Evolutionary conservation across 1,140 invertebrate genomes (phyloP).

Genomic region (Drosophila ficusphila): DNA sequence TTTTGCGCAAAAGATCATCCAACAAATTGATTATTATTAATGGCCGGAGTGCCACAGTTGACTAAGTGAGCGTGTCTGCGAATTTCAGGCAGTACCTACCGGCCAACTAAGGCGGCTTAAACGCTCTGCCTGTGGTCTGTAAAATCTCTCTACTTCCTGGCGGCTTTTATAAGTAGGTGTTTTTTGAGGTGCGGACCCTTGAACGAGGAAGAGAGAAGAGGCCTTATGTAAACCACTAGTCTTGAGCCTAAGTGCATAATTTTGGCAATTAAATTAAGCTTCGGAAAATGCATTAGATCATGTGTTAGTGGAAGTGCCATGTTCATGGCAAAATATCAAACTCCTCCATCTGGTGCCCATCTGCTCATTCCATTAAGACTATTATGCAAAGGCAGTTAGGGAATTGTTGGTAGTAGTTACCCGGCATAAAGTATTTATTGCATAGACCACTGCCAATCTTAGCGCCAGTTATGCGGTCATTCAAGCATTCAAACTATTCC

Average conservation of each 20-base stretch:
- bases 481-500: conserved; percentile 38
- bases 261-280: conserved; percentile 13
- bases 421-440: conserved; percentile 17
- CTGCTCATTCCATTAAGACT: not conserved
- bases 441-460: conserved; percentile 20
- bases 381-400: not conserved
- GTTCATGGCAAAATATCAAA: no score
- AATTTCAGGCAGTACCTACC: not conserved
- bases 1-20: conserved; percentile 46
- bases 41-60: conserved; percentile 35
- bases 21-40: conserved; percentile 58
- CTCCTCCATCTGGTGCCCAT: not conserved
- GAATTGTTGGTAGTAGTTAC: conserved; percentile 15
- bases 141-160: conserved; percentile 61
- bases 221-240: conserved; percentile 46
- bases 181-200: conserved; percentile 11
- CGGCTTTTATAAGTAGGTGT: conserved; percentile 1
- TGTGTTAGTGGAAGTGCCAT: not conserved
- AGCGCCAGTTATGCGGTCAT: conserved; percentile 39
- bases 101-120: conserved; percentile 17
- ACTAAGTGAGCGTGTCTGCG: conserved; percentile 64
- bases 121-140: conserved; percentile 9
- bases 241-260: conserved; percentile 53
- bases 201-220: conserved; percentile 15
- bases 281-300: not conserved